Conservation (phyloP, 1,140 invertebrate species). For the Monochamus saltuarius region DNA sequence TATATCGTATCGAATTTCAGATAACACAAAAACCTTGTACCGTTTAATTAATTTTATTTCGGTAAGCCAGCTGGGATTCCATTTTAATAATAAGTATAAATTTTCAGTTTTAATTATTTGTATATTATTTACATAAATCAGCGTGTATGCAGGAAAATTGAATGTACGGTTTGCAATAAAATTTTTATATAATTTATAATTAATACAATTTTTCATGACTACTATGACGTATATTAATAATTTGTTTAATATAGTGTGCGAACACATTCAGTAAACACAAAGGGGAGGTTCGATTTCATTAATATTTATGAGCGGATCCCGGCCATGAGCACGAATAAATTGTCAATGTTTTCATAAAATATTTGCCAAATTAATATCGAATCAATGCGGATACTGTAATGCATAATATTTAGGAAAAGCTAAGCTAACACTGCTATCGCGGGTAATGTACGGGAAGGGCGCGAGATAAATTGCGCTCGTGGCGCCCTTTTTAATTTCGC, state of each 20-base stretch:
- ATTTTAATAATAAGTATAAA: neutral
- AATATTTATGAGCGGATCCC: conserved; percentile 47
- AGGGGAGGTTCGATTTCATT: conserved; percentile 44
- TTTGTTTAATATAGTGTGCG: conserved; percentile 38
- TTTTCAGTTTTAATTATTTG: neutral
- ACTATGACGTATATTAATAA: conserved; percentile 25
- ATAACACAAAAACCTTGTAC: neutral
- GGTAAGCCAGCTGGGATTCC: neutral
- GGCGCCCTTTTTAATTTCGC: no score
- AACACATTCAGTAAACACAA: conserved; percentile 41
- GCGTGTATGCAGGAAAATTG: neutral
- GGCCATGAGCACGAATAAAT: conserved; percentile 47
- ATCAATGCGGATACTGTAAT: conserved; percentile 44
- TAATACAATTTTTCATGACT: conserved; percentile 3
- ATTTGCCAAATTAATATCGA: conserved; percentile 49
- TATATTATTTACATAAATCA: neutral
- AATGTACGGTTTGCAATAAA: neutral
- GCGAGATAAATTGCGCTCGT: no score
- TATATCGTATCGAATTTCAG: neutral
- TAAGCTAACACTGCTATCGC: conserved; percentile 33
- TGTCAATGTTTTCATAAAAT: conserved; percentile 49
- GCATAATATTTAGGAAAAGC: conserved; percentile 42
- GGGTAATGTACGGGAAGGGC: neutral
- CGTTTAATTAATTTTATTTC: conserved; percentile 1
- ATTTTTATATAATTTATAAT: conserved; percentile 1